Base-by-base conservation (phyloP, 2,888 invertebrate species). In the Machimus atricapillus region DNA sequence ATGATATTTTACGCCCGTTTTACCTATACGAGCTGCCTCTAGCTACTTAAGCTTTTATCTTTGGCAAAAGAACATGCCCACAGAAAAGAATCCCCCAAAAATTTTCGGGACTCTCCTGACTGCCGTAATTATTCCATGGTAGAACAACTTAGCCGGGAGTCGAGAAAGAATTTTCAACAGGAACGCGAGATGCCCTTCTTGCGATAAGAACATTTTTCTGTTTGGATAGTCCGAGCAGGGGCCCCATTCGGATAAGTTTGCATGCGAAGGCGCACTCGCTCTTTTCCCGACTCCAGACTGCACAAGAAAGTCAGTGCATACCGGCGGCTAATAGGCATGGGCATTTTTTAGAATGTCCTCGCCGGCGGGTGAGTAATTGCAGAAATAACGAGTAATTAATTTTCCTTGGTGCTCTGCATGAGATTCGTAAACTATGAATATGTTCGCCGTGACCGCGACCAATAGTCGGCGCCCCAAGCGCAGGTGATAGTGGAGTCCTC, bases 121-220 rank as follows among this genome's bases (percentile, higher is more conserved):
- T 1, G 81, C 16, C 16, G 81, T 27, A 56, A 52, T 56, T 81
- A 56, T 81, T 81, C 34, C 34, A 31, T 16, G 56, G 31, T 16
- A 81, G 81, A 56, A 52, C 81, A 52, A 81, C 81, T 31, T 27
- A 81, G 34, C 23, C 23, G 27, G 27, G 79, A 81, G 81, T 81
- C 34, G 81, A 81, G 56, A 81, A 81, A 56, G 81, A 81, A 81
- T 81, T 81, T 81, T 46, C 81, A 81, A 34, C 56, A 81, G 85
- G 74, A 85, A 85, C 85, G 85, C 85, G 85, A 85, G 85, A 83
- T 83, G 66, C 66, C 40, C 83, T 83, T 83, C 37, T 66, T 40
- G 34, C 37, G 83, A 83, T 83, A 85, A 85, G 74, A 27, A 76
- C 37, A 73, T 85, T 82, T 78, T 78, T 78, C 78, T 78, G 78